Base-by-base conservation (phyloP, 2,888 invertebrate species). In the Cepaea hortensis region DNA sequence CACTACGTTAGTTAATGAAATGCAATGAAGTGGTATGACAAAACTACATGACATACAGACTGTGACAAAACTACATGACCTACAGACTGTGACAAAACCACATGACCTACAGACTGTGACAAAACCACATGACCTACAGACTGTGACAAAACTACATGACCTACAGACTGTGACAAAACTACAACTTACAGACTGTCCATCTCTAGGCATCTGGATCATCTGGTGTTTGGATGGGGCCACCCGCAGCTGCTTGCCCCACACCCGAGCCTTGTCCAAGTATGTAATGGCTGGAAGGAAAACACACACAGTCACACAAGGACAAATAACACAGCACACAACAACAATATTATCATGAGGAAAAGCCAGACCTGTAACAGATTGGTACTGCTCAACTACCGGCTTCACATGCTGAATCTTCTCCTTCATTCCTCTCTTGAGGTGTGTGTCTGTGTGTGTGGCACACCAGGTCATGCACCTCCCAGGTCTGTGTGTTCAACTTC, bases 141-240 rank as follows among this genome's bases (percentile, higher is more conserved):
- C 95, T 99, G 98, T 35, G 35, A 35, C 35, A 35, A 35, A 35
- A 35, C 35, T 35, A 35, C 35, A 35, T 35, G 35, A 35, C 35
- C 35, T 35, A 35, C 35, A 35, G 35, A 35, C 35, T 35, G 1
- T 35, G 35, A 35, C 35, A 35, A 35, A 93, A 95, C 93, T 61
- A 93, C 7, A 68, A 73, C 73, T 73, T 90, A 94, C 94, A 13
- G 98, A 98, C 95, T 99, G 98, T 73, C 98, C 98, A 94, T 99
- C 99, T 95, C 99, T 99, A 79, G 99, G 99, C 96, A 99, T 96
- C 95, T 99, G 99, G 91, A 99, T 99, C 87, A 98, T 97, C 95
- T 98, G 98, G 95, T 99, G 99, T 96, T 99, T 99, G 95, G 98
- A 99, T 91, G 98, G 96, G 96, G 98, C 98, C 93, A 99, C 99